Conservation (phyloP, 2,797 vertebrate genomes). For the Rhabdophis nuchalis region DNA sequence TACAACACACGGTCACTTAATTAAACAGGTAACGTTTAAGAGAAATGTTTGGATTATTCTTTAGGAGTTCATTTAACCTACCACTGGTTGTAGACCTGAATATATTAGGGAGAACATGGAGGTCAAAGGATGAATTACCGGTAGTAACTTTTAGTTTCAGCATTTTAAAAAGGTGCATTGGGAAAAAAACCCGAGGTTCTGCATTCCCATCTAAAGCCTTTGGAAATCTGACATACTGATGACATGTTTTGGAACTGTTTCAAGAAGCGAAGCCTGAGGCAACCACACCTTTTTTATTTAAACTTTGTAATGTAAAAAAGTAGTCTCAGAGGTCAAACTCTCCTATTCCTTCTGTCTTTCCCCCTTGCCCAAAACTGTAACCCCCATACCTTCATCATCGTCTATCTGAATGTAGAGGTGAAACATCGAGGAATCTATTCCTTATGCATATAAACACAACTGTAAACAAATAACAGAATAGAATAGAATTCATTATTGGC, state of each 20-base stretch:
- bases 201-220: not conserved
- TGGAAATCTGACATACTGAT: constrained; percentile 3
- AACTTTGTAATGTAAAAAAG: not conserved
- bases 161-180: not conserved
- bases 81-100: not conserved
- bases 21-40: not conserved
- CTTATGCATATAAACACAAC: not conserved
- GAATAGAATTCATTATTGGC: not conserved
- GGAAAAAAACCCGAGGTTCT: not conserved
- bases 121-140: not conserved
- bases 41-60: not conserved
- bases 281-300: not conserved
- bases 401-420: not conserved
- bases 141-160: not conserved
- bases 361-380: not conserved
- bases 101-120: not conserved
- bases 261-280: not conserved
- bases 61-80: not conserved
- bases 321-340: not conserved
- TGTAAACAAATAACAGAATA: not conserved
- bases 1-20: not conserved
- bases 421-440: not conserved
- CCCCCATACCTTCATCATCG: not conserved
- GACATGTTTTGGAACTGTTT: not conserved
- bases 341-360: not conserved